A percentile compares a stretch with the other conserved stretches of the same genome.
These are phyloP conservation scores for Phalanger gymnotis DNA, from an alignment of 2,797 vertebrate species.

Conservation along the genomic window DNA sequence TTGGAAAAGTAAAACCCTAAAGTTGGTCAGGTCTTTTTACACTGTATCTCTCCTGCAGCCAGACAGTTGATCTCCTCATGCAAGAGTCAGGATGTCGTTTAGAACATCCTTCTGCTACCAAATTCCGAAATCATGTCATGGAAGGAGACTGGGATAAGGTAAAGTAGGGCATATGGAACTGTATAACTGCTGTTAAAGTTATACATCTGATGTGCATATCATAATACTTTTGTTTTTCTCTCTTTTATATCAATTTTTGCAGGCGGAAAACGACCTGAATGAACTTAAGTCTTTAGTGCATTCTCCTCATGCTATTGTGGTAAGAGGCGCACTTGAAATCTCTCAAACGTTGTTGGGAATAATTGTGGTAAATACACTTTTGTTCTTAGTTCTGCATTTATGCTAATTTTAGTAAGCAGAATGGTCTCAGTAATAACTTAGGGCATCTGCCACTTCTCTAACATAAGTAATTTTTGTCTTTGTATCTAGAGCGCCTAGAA, in stretches of 20 bases:
- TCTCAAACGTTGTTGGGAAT: conserved; percentile 85
- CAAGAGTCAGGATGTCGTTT: conserved; percentile 99
- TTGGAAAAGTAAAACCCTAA: conserved; percentile 80
- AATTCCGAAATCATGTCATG: conserved; percentile 99
- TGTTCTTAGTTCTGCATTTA: conserved; percentile 79
- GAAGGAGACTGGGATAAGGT: conserved; percentile 99
- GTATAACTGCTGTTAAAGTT: conserved; percentile 84
- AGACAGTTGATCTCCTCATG: conserved; percentile 99
- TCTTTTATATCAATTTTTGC: conserved; percentile 88
- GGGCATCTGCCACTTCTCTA: conserved; percentile 58
- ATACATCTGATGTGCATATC: conserved; percentile 73
- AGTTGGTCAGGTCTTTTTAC: conserved; percentile 86
- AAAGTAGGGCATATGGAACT: conserved; percentile 86
- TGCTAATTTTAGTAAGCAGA: conserved; percentile 74
- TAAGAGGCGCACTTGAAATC: conserved; percentile 90
- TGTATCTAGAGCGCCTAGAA: not conserved
- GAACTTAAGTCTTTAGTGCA: conserved; percentile 99
- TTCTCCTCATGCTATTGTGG: conserved; percentile 99
- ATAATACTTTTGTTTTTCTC: conserved; percentile 81
- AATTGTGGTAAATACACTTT: conserved; percentile 84
- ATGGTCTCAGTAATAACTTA: conserved; percentile 74
- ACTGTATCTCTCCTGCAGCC: conserved; percentile 93
- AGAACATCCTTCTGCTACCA: conserved; percentile 98
- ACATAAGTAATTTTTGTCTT: conserved; percentile 31
- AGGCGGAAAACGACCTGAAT: conserved; percentile 99